Percentiles rank a stretch among this genome's conserved stretches.
Evolutionary conservation across 2,888 invertebrate genomes (phyloP).

Genomic region (Anaspis maculata): DNA sequence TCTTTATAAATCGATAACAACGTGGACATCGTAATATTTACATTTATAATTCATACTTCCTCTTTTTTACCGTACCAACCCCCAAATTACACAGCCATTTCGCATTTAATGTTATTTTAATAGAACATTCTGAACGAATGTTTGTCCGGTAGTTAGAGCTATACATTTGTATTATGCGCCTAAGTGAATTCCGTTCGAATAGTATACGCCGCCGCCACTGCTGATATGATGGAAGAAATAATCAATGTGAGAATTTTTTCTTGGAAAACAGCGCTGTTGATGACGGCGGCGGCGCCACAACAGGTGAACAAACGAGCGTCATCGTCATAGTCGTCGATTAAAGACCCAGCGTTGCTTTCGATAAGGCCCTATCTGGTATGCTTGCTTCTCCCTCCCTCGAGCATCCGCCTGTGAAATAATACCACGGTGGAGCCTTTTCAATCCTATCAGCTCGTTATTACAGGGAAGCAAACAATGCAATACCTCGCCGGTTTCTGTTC

Average conservation of each 20-base stretch:
- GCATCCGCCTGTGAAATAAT: slow-evolving; percentile 19
- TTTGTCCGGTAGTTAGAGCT: too few relatives aligned
- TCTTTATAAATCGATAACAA: too few relatives aligned
- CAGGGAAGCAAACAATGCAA: slow-evolving; percentile 12
- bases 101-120: too few relatives aligned
- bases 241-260: slow-evolving; percentile 8
- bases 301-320: slow-evolving; percentile 10
- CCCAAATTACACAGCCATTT: too few relatives aligned
- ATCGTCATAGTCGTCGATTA: slow-evolving; percentile 17
- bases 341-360: slow-evolving; percentile 21
- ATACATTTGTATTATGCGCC: too few relatives aligned
- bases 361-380: slow-evolving; percentile 24
- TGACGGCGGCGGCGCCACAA: slow-evolving; percentile 3
- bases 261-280: slow-evolving; percentile 1
- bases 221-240: slow-evolving; percentile 5
- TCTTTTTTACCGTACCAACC: too few relatives aligned
- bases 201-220: slow-evolving; percentile 10
- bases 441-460: slow-evolving; percentile 23
- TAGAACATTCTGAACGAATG: too few relatives aligned
- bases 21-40: too few relatives aligned
- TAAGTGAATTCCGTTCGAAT: slow-evolving; percentile 8
- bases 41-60: too few relatives aligned
- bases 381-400: slow-evolving; percentile 12
- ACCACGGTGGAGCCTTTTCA: slow-evolving; percentile 20
- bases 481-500: too few relatives aligned